Conservation (phyloP, 2,888 invertebrate species). For the Diplolepis rosae region DNA sequence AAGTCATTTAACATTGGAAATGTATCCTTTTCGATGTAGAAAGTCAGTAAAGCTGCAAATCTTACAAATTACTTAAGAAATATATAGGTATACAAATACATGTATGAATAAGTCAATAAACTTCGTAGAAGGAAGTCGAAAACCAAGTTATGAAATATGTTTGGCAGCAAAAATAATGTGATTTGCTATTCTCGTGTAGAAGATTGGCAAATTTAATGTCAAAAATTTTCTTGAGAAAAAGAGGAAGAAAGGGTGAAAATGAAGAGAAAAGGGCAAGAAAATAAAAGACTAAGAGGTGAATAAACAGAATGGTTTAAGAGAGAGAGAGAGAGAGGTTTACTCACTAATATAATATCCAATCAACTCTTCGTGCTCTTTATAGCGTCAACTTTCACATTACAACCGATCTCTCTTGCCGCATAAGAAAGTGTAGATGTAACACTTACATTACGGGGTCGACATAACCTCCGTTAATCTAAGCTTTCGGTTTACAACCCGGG, state of each 20-base stretch:
- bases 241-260: constrained; percentile 10
- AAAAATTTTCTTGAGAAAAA: constrained; percentile 39
- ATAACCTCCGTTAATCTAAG: constrained; percentile 52
- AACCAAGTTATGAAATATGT: not conserved
- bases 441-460: constrained; percentile 63
- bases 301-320: not conserved
- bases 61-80: too few species aligned
- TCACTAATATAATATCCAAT: constrained; percentile 42
- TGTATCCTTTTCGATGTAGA: too few species aligned
- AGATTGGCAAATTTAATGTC: constrained; percentile 59
- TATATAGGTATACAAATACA: too few species aligned
- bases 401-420: constrained; percentile 37
- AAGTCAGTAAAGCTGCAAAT: too few species aligned
- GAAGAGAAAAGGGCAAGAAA: not conserved
- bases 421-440: constrained; percentile 71
- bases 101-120: too few species aligned
- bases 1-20: too few species aligned
- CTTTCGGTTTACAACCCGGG: constrained; percentile 39
- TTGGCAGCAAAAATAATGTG: not conserved
- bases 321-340: not conserved
- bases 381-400: constrained; percentile 60
- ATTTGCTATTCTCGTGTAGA: not conserved
- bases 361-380: constrained; percentile 30
- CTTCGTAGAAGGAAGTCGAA: not conserved
- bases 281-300: not conserved